Evolutionary conservation across 2,113 vertebrate genomes (phyloP), one percentile per base, ranked within the genome.

Genomic region (Dicentrarchus labrax): DNA sequence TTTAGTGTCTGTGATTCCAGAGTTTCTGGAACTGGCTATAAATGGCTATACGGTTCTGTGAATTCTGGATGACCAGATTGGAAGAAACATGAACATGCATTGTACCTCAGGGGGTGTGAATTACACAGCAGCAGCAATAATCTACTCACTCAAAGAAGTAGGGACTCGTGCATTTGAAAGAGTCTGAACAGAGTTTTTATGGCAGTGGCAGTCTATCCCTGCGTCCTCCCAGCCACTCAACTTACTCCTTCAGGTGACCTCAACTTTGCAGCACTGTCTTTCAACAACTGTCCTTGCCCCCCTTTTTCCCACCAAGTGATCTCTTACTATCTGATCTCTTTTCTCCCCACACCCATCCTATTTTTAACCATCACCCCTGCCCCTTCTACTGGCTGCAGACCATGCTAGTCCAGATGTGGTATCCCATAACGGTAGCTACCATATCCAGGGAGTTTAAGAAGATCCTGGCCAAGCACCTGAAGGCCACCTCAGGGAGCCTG

Each of bases 361-460:
- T 54, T 39, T 30, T n/a, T 43, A 30, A 30, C 4, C 9, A 8
- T 12, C 30, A 30, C 30, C 30, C 30, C 30, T 30, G 30, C 45
- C 12, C 16, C 19, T 48, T 45, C 36, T 76, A 6, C 38, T 56
- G 43, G 7, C 12, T 70, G 0, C 30, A 96, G 95, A 95, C 95
- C 11, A 94, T 95, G 93, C 88, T 96, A 81, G 89, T 96, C 45
- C 95, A 96, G 92, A 94, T 95, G 93, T 96, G 95, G 95, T 96
- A 95, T 68, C 95, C 95, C 38, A 96, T 96, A 86, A 96, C 95
- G 5, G 95, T 96, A 22, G 95, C 95, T 39, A 96, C 95, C 38
- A 77, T 95, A 54, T 96, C 95, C 81, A 91, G 95, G 78, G 95
- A 95, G 88, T 95, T 95, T 65, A 96, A 96, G 89, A 95, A 95